phyloP scores from a whole-genome alignment of 1,140 invertebrate genomes.

The Ostrea denselamellosa region DNA sequence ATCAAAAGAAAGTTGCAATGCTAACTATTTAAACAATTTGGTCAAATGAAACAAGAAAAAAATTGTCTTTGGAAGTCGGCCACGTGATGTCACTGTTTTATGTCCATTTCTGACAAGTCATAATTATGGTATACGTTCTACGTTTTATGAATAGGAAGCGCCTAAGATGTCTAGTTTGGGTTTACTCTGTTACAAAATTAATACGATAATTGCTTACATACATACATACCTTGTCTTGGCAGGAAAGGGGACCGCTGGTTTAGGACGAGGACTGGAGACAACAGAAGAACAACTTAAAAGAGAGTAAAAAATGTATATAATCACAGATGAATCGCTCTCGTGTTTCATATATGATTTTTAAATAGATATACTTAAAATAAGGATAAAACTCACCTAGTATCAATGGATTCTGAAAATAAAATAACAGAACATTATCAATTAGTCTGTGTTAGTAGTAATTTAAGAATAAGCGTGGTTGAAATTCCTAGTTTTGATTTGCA shows the following conservation, averaged over 20 bases:
- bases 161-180: no score
- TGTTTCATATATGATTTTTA: not conserved
- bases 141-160: no score
- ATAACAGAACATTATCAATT: not conserved
- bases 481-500: not conserved
- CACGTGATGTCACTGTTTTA: not conserved
- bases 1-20: not conserved
- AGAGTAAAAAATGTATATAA: not conserved
- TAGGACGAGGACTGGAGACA: not conserved
- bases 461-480: not conserved
- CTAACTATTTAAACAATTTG: not conserved
- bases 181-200: no score
- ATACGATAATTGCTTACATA: not conserved
- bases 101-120: no score
- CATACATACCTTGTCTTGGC: not conserved
- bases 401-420: not conserved
- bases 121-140: no score
- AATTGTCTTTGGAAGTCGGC: not conserved
- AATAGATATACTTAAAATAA: not conserved
- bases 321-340: not conserved
- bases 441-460: not conserved
- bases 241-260: not conserved
- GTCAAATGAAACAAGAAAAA: not conserved
- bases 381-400: not conserved
- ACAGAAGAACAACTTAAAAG: constrained; percentile 1